phyloP scores from a whole-genome alignment of 2,113 vertebrate species.

The Nipponia nippon region DNA sequence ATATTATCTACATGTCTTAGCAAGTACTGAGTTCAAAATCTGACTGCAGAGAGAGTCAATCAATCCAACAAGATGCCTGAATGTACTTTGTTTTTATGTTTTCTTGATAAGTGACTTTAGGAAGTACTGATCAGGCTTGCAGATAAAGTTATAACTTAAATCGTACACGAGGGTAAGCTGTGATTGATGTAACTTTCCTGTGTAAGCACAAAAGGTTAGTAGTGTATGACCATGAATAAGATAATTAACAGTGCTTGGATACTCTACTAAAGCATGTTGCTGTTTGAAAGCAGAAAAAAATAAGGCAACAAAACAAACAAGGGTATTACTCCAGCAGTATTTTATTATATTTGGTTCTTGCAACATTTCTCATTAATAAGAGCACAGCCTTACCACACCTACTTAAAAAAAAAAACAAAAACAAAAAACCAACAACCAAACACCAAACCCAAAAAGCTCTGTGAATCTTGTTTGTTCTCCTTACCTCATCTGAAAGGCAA shows the following conservation, averaged over 20 bases:
- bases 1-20: rapidly evolving
- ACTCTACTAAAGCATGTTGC: neutral
- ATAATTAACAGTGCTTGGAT: neutral
- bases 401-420: neutral
- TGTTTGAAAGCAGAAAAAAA: neutral
- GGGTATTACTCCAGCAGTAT: neutral
- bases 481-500: neutral
- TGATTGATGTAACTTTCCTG: neutral
- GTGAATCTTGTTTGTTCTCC: neutral
- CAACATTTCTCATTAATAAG: neutral
- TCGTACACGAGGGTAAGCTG: neutral
- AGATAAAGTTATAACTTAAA: neutral
- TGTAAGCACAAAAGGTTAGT: neutral
- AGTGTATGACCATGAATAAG: neutral
- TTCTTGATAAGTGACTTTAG: neutral
- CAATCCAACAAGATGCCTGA: neutral
- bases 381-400: neutral
- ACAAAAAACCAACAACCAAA: no score
- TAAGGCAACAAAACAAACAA: neutral
- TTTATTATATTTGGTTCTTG: neutral
- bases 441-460: neutral
- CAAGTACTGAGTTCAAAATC: neutral
- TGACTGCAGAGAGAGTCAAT: neutral
- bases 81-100: neutral
- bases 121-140: neutral